These are phyloP conservation scores for Bombyx mori DNA, from an alignment of 1,140 invertebrate genomes.

Conservation along the genomic window DNA sequence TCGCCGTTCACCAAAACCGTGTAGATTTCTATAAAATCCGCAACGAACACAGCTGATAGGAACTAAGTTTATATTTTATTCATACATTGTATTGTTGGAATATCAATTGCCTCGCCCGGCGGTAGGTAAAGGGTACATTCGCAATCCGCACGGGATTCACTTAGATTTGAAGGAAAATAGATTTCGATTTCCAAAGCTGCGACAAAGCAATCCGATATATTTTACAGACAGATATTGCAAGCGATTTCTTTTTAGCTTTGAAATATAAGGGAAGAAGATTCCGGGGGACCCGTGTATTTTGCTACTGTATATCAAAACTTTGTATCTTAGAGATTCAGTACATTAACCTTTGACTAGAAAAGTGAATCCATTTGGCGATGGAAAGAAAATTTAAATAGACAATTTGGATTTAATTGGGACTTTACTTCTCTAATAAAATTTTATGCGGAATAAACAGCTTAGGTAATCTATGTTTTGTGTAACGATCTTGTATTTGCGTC, in stretches of 20 bases:
- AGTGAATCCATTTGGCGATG: neutral
- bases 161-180: slow-evolving; percentile 72
- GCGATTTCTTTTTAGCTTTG: slow-evolving; percentile 71
- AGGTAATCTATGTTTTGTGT: too few relatives aligned
- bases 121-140: slow-evolving; percentile 71
- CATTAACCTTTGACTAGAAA: neutral
- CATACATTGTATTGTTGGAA: slow-evolving; percentile 72
- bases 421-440: too few relatives aligned
- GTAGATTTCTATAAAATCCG: slow-evolving; percentile 21
- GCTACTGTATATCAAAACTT: slow-evolving; percentile 9
- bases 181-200: slow-evolving; percentile 70
- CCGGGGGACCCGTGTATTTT: slow-evolving; percentile 48
- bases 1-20: too few relatives aligned
- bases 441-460: too few relatives aligned
- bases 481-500: too few relatives aligned
- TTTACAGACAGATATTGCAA: slow-evolving; percentile 71
- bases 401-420: too few relatives aligned
- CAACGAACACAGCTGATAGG: slow-evolving; percentile 58
- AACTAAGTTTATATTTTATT: slow-evolving; percentile 71
- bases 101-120: slow-evolving; percentile 70
- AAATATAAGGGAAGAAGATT: slow-evolving; percentile 66
- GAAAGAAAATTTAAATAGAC: neutral
- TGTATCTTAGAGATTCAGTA: neutral
- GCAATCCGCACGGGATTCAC: slow-evolving; percentile 71
- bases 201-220: slow-evolving; percentile 72